phyloP scores from a whole-genome alignment of 2,113 vertebrate species.

The Amphilophus citrinellus region DNA sequence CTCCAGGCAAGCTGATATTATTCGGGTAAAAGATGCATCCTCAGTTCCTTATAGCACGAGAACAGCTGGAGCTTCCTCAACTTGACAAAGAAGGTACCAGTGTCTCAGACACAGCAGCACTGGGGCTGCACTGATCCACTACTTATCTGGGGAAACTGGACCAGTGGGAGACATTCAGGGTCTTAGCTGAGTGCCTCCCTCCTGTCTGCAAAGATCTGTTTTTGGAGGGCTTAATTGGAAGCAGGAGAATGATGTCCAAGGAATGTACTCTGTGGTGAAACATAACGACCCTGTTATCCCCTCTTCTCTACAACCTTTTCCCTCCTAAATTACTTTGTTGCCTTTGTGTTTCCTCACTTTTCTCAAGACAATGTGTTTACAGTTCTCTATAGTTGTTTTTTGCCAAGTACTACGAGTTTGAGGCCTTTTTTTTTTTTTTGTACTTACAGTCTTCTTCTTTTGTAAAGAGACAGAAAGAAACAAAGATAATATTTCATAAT shows the following conservation, averaged over 20 bases:
- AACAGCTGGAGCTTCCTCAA: slow-evolving; percentile 64
- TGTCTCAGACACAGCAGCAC: slow-evolving; percentile 38
- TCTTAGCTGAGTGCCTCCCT: slow-evolving; percentile 64
- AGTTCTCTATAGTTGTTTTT: not conserved
- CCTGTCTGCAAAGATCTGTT: slow-evolving; percentile 59
- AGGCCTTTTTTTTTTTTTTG: not conserved
- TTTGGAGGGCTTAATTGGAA: slow-evolving; percentile 77
- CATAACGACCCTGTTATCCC: slow-evolving; percentile 45
- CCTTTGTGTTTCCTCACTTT: slow-evolving; percentile 27
- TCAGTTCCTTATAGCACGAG: slow-evolving; percentile 47
- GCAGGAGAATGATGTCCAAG: slow-evolving; percentile 62
- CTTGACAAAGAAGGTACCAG: slow-evolving; percentile 51
- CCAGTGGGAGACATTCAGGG: slow-evolving; percentile 73
- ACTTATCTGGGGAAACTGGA: slow-evolving; percentile 75
- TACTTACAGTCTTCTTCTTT: not conserved
- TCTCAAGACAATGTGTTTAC: not conserved
- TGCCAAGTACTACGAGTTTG: not conserved
- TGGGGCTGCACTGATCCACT: slow-evolving; percentile 58
- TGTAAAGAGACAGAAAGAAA: not conserved
- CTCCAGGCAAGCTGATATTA: slow-evolving; percentile 54
- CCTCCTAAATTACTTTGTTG: slow-evolving; percentile 23
- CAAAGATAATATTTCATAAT: not conserved
- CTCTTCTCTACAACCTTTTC: slow-evolving; percentile 34
- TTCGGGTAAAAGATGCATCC: slow-evolving; percentile 53
- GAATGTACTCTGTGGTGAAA: slow-evolving; percentile 57